Conservation (phyloP, 1,140 invertebrate species). For the Lepidotrigona ventralis region DNA sequence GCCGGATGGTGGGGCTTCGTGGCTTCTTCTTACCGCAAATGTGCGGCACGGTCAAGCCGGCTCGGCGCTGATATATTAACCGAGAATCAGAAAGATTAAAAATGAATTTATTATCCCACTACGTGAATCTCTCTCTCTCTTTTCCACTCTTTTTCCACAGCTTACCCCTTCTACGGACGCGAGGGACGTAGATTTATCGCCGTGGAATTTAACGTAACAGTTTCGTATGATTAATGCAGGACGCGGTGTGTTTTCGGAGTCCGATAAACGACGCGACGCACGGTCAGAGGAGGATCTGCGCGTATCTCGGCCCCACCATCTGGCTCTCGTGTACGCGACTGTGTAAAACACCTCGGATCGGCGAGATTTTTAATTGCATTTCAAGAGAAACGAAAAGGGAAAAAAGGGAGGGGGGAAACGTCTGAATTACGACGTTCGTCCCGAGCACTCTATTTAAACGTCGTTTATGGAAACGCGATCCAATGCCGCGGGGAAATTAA, state of each 20-base stretch:
- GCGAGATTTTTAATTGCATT: slow-evolving; percentile 29
- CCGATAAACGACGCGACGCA: slow-evolving; percentile 3
- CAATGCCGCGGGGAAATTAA: slow-evolving; percentile 28
- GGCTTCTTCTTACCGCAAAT: slow-evolving; percentile 58
- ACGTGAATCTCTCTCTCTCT: neutral
- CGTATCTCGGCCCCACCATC: slow-evolving; percentile 2
- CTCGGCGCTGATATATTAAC: slow-evolving; percentile 55
- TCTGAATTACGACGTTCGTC: slow-evolving; percentile 42
- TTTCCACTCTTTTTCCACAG: too few relatives aligned
- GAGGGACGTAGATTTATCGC: slow-evolving; percentile 27
- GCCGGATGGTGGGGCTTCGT: slow-evolving; percentile 21
- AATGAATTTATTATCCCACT: slow-evolving; percentile 46
- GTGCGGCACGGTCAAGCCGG: slow-evolving; percentile 43
- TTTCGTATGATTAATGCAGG: slow-evolving; percentile 33
- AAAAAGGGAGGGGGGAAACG: neutral
- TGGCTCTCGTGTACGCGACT: slow-evolving; percentile 23
- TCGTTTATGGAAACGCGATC: slow-evolving; percentile 35
- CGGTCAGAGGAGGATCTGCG: neutral
- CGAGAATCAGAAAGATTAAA: slow-evolving; percentile 48
- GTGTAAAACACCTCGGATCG: slow-evolving; percentile 28
- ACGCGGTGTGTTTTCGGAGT: slow-evolving; percentile 4
- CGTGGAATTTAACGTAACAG: slow-evolving; percentile 32
- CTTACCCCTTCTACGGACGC: neutral
- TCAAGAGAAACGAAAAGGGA: slow-evolving; percentile 27
- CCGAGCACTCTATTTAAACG: slow-evolving; percentile 48